These are phyloP conservation scores for Cyrtonyx montezumae DNA, from an alignment of 2,113 vertebrate species.

Conservation along the genomic window DNA sequence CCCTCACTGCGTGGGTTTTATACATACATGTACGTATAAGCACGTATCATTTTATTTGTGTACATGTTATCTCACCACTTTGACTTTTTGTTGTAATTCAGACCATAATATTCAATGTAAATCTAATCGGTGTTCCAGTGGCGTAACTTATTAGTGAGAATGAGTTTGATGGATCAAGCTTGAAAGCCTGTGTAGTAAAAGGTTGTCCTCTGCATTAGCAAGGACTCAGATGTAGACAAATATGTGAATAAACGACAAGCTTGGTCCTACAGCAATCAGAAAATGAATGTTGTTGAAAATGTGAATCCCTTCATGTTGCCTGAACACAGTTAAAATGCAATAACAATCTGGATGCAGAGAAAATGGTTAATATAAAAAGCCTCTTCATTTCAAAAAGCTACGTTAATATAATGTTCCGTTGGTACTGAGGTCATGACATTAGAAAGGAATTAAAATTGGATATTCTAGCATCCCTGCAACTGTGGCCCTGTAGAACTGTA, in stretches of 20 bases:
- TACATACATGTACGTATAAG: too few species aligned
- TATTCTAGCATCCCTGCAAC: neutral
- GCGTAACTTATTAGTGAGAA: slow-evolving; percentile 33
- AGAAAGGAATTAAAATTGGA: neutral
- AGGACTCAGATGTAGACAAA: neutral
- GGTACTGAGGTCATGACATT: neutral
- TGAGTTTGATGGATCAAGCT: neutral
- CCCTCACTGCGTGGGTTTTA: neutral
- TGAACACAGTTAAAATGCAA: neutral
- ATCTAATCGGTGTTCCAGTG: slow-evolving; percentile 6
- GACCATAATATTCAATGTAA: neutral
- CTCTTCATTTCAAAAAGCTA: neutral
- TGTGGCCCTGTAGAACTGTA: too few species aligned
- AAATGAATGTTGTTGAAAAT: neutral
- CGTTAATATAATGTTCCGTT: neutral
- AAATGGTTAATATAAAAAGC: neutral
- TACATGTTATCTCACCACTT: neutral
- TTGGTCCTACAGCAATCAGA: neutral
- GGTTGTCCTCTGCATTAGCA: neutral
- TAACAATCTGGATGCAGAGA: neutral
- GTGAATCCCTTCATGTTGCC: neutral
- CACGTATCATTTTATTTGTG: neutral
- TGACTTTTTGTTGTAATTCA: neutral
- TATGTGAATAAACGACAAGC: neutral
- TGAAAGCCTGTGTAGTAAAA: slow-evolving; percentile 13